phyloP scores from a whole-genome alignment of 2,888 invertebrate species.

The Prostheceraeus crozeri region DNA sequence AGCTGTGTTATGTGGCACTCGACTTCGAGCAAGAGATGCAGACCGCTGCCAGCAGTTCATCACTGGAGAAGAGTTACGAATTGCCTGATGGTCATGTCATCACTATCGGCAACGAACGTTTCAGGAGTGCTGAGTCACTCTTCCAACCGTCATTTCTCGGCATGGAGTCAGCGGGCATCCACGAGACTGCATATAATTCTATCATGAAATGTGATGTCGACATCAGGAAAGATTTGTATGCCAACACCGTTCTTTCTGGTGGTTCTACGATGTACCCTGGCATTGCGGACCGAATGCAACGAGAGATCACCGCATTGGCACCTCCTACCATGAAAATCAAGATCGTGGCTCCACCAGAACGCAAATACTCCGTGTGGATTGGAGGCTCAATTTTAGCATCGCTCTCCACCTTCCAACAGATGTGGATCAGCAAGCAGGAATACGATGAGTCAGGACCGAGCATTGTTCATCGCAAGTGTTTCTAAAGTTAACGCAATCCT shows the following conservation, averaged over 20 bases:
- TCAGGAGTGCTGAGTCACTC: conserved; percentile 52
- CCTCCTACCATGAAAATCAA: conserved; percentile 65
- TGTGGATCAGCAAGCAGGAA: conserved; percentile 91
- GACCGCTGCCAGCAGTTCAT: conserved; percentile 49
- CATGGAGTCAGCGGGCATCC: no score
- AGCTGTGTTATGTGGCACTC: conserved; percentile 53
- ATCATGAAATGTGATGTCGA: conserved; percentile 56
- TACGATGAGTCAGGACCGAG: conserved; percentile 73
- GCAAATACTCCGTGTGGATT: conserved; percentile 87
- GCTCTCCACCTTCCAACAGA: conserved; percentile 76
- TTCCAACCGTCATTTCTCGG: conserved; percentile 55
- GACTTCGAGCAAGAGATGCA: conserved; percentile 55
- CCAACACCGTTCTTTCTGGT: conserved; percentile 70
- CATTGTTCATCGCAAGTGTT: conserved; percentile 60
- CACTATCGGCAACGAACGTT: conserved; percentile 54
- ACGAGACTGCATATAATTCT: conserved; percentile 54
- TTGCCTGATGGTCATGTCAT: conserved; percentile 55
- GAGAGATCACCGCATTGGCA: conserved; percentile 80
- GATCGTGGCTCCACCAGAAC: conserved; percentile 77
- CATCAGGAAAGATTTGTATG: conserved; percentile 54
- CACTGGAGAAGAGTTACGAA: conserved; percentile 54
- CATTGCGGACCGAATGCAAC: conserved; percentile 94
- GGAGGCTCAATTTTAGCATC: conserved; percentile 87
- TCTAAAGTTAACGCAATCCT: no score
- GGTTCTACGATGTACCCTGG: conserved; percentile 94